Base-by-base conservation (phyloP, 2,113 vertebrate species). In the Aphyosemion australe region DNA sequence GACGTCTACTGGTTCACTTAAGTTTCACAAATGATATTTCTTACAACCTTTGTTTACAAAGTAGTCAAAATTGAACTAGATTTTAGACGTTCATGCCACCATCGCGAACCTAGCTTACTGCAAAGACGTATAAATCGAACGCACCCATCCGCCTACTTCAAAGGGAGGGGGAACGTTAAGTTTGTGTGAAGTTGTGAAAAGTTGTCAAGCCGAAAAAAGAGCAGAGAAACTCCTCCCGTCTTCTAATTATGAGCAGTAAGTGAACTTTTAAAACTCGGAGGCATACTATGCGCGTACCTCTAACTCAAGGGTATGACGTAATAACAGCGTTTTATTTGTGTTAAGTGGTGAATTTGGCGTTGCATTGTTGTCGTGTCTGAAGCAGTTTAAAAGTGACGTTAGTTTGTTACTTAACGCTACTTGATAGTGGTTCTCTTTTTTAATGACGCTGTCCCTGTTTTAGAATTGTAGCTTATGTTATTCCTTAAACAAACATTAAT, bases 231-330 rank as follows among this genome's bases (percentile, higher is more conserved):
- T 93, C 91, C 90, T 91, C 91, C 91, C 89, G 89, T 92, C 90
- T 86, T 84, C 74, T 89, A 83, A 92, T 89, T 83, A 93, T 94
- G 93, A 93, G 89, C 89, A 92, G 93, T 94, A 91, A 93, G 92
- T 89, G 21, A 86, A 90, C 80, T 91, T 90, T 92, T 73, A 69
- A 56, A 85, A 85, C 73, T 74, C 59, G 34, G 42, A 9, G 69
- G 59, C 54, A 26, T 65, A 67, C 46, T 39, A 62, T 47, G 67
- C 73, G 48, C 34, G 18, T 60, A 21, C n/a, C 41, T 5, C 53
- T 48, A 51, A 60, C 13, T 53, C 7, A 16, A n/a, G 42, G 42
- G 26, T 19, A 47, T 31, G 12, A 8, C 20, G 21, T 61, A 1
- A 16, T 31, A 37, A 0, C 12, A 8, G 4, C 12, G 6, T 49